Conservation (phyloP, 2,797 vertebrate species). For the Lutjanus argentimaculatus region DNA sequence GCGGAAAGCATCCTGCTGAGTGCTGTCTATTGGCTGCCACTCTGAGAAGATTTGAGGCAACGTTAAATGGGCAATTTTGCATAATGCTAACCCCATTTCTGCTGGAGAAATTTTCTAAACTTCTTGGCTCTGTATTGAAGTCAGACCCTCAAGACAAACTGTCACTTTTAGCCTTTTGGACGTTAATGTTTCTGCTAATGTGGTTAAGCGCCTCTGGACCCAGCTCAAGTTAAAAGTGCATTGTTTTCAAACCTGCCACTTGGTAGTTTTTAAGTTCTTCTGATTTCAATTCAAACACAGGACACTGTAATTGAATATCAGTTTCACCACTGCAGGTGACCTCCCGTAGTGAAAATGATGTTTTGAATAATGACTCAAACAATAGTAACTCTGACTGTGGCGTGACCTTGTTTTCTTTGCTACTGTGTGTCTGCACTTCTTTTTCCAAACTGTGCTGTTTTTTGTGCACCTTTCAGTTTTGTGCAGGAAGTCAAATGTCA, state of each 20-base stretch:
- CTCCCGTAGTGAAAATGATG: conserved; percentile 39
- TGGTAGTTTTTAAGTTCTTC: conserved; percentile 1
- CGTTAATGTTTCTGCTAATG: conserved; percentile 27
- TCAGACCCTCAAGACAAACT: conserved; percentile 26
- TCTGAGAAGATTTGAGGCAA: conserved; percentile 71
- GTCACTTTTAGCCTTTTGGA: conserved; percentile 18
- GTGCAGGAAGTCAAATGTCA: not conserved
- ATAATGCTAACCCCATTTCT: conserved; percentile 77
- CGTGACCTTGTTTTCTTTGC: conserved; percentile 9
- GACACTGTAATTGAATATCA: conserved; percentile 13
- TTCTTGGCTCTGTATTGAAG: conserved; percentile 38
- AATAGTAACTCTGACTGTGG: conserved; percentile 4
- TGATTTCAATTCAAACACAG: conserved; percentile 31
- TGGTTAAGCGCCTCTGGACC: conserved; percentile 7
- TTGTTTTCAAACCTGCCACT: conserved; percentile 33
- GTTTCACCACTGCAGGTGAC: conserved; percentile 28
- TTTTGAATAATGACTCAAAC: conserved; percentile 51
- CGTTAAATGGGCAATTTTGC: conserved; percentile 68
- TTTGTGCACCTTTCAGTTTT: conserved; percentile 1
- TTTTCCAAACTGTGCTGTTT: not conserved
- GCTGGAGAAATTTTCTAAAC: conserved; percentile 50
- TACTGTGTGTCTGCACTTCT: conserved; percentile 1
- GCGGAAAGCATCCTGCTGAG: conserved; percentile 75
- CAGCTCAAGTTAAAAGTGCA: conserved; percentile 2
- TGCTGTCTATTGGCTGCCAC: conserved; percentile 64